Evolutionary conservation across 2,888 invertebrate species (phyloP).

Genomic region (Eupeodes latifasciatus): DNA sequence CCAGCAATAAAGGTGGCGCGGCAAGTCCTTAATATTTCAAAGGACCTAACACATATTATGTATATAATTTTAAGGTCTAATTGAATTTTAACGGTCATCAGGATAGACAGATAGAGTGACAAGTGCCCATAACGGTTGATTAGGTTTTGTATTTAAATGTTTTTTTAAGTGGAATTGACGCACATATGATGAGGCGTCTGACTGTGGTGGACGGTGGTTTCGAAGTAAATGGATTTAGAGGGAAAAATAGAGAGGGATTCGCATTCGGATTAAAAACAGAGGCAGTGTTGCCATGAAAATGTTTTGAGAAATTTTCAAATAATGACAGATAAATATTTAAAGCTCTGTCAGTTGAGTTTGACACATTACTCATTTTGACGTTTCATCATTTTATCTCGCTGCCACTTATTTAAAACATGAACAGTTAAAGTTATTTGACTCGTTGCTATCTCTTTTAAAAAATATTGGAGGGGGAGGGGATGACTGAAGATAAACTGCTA

Average conservation of each 20-base stretch:
- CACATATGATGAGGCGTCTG: neutral
- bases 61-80: constrained; percentile 36
- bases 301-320: too few species aligned
- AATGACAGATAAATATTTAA: too few species aligned
- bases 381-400: too few species aligned
- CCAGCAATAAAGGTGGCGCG: neutral
- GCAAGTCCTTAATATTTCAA: constrained; percentile 42
- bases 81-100: constrained; percentile 57
- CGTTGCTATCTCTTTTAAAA: too few species aligned
- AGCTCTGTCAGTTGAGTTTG: too few species aligned
- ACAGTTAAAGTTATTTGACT: too few species aligned
- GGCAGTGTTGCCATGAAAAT: too few species aligned
- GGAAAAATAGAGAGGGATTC: neutral
- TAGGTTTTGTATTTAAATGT: constrained; percentile 43
- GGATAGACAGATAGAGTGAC: constrained; percentile 16
- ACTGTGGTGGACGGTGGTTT: neutral
- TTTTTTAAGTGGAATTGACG: constrained; percentile 31
- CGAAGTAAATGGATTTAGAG: neutral
- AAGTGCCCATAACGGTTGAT: constrained; percentile 58
- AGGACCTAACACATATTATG: constrained; percentile 7
- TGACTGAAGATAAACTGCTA: too few species aligned
- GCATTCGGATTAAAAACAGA: neutral
- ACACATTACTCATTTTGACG: too few species aligned
- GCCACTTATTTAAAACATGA: too few species aligned
- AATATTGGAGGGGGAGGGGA: too few species aligned